These are phyloP conservation scores for Timandra comae DNA, from an alignment of 2,888 invertebrate genomes.

Conservation along the genomic window DNA sequence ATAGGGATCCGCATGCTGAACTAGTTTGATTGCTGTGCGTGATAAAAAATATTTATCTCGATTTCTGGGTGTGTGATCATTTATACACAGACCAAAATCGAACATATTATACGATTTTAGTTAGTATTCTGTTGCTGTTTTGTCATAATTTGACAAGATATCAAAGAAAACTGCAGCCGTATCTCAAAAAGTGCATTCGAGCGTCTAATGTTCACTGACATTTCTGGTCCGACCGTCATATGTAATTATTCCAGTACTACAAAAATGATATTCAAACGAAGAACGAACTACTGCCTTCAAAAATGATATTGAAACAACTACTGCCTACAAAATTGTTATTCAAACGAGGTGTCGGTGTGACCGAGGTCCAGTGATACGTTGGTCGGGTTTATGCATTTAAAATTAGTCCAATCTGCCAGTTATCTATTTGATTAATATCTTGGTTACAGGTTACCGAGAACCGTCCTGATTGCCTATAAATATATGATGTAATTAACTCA, in stretches of 20 bases:
- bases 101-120: no score
- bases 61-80: no score
- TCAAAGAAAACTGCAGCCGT: no score
- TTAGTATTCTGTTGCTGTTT: no score
- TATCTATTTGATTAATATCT: constrained; percentile 11
- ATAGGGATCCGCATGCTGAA: no score
- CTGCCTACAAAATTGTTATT: no score
- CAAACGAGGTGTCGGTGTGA: constrained; percentile 2
- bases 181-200: no score
- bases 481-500: background rate
- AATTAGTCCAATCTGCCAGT: constrained; percentile 11
- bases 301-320: no score
- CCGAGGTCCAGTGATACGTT: background rate
- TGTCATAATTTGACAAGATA: no score
- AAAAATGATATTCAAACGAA: background rate
- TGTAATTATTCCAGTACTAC: background rate
- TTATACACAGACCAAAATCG: no score
- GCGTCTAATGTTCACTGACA: background rate
- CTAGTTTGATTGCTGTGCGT: no score
- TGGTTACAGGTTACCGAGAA: constrained; percentile 1
- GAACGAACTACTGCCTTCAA: background rate
- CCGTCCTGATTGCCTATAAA: background rate
- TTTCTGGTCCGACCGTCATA: background rate
- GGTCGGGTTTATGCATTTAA: constrained; percentile 12
- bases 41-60: no score